These are phyloP conservation scores for Pterocles orientalis DNA, from an alignment of 2,113 vertebrate species.

Conservation along the genomic window DNA sequence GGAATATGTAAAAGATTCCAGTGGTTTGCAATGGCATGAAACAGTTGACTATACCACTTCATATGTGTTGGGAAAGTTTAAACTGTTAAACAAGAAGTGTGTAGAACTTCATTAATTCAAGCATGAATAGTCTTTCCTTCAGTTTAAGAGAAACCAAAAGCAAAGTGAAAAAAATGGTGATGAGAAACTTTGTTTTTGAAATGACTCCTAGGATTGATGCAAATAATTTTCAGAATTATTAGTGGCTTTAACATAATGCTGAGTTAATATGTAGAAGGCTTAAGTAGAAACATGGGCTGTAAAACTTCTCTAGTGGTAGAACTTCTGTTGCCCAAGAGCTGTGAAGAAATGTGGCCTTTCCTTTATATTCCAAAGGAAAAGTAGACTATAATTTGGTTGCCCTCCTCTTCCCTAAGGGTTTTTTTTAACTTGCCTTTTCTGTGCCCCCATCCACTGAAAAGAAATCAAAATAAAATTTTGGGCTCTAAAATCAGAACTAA, in stretches of 20 bases:
- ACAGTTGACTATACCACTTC: not conserved
- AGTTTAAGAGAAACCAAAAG: not conserved
- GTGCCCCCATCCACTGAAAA: not conserved
- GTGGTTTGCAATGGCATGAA: not conserved
- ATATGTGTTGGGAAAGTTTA: not conserved
- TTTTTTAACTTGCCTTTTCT: constrained; percentile 31
- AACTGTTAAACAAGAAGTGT: not conserved
- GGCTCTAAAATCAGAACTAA: constrained; percentile 54
- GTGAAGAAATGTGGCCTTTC: not conserved
- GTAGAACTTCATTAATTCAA: not conserved
- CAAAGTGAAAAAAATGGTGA: not conserved
- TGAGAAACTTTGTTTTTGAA: not conserved
- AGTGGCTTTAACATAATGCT: not conserved
- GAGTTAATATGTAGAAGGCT: not conserved
- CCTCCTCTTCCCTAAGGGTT: not conserved
- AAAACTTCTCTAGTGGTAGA: not conserved
- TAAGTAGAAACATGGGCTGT: constrained; percentile 26
- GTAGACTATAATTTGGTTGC: not conserved
- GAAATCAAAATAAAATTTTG: constrained; percentile 44
- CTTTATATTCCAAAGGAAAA: not conserved
- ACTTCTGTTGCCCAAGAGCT: not conserved
- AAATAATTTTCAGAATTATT: not conserved
- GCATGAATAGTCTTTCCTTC: not conserved
- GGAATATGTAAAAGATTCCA: not conserved
- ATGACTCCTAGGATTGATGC: not conserved